Evolutionary conservation across 2,113 vertebrate genomes (phyloP).

Genomic region (Sialia sialis): DNA sequence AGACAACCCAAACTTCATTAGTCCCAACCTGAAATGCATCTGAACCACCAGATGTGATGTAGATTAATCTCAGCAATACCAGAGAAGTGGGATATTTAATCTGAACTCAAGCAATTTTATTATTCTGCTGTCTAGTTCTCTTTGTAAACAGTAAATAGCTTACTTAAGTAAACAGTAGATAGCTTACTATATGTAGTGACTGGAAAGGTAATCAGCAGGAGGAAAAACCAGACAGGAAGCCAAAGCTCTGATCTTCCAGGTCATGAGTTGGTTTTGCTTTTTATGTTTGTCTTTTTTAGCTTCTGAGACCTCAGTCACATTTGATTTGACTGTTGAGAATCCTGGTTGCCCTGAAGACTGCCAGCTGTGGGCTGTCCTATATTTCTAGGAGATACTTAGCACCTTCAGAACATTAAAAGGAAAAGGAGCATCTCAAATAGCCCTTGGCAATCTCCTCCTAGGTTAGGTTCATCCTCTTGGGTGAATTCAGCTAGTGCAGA

Average conservation of each 20-base stretch:
- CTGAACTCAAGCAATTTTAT: background rate
- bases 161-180: background rate
- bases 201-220: background rate
- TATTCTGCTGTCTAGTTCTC: background rate
- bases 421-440: background rate
- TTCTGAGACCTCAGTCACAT: background rate
- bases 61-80: constrained; percentile 24
- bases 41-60: constrained; percentile 1
- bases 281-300: too few relatives aligned
- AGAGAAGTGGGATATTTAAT: background rate
- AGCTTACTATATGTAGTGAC: background rate
- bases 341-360: background rate
- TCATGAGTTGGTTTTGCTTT: background rate
- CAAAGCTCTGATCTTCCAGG: background rate
- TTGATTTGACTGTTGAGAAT: background rate
- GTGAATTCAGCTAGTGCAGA: background rate
- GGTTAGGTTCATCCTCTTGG: background rate
- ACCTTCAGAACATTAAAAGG: background rate
- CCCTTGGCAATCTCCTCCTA: background rate
- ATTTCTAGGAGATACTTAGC: background rate
- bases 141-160: background rate
- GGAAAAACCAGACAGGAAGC: background rate
- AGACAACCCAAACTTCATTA: background rate
- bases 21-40: background rate
- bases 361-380: rapidly evolving